Evolutionary conservation across 2,113 vertebrate genomes (phyloP).

Genomic region (Lepus timidus): DNA sequence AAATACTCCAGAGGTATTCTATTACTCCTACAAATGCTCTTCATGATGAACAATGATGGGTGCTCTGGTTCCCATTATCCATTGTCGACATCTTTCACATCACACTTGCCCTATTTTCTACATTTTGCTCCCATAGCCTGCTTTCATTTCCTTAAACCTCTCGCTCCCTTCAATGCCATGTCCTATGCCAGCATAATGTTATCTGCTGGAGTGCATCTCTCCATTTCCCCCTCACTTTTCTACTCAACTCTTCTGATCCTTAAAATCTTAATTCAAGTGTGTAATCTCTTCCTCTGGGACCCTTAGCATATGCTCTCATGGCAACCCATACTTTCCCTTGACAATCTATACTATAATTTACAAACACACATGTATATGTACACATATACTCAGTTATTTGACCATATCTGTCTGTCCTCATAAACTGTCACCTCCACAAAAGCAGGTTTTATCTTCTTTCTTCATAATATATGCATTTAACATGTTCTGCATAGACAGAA

Average conservation of each 20-base stretch:
- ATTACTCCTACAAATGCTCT: not conserved
- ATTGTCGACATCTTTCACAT: not conserved
- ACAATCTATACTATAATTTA: not conserved
- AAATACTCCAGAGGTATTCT: not conserved
- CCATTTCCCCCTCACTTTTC: not conserved
- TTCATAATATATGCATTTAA: not conserved
- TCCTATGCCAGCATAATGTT: not conserved
- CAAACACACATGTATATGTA: not conserved
- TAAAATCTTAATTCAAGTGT: not conserved
- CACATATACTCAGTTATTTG: not conserved
- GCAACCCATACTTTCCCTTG: not conserved
- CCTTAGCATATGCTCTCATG: not conserved
- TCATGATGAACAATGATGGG: not conserved
- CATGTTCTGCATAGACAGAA: not conserved
- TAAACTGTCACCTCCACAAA: not conserved
- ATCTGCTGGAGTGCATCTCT: not conserved
- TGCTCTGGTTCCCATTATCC: not conserved
- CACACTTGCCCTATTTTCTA: not conserved
- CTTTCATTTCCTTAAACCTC: not conserved
- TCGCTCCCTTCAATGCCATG: no score
- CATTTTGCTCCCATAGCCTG: not conserved
- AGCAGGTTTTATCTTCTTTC: not conserved
- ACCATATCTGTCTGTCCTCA: not conserved
- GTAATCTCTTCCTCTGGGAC: not conserved
- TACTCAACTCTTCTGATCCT: not conserved